phyloP scores from a whole-genome alignment of 2,888 invertebrate genomes.

The Agrilus mali region DNA sequence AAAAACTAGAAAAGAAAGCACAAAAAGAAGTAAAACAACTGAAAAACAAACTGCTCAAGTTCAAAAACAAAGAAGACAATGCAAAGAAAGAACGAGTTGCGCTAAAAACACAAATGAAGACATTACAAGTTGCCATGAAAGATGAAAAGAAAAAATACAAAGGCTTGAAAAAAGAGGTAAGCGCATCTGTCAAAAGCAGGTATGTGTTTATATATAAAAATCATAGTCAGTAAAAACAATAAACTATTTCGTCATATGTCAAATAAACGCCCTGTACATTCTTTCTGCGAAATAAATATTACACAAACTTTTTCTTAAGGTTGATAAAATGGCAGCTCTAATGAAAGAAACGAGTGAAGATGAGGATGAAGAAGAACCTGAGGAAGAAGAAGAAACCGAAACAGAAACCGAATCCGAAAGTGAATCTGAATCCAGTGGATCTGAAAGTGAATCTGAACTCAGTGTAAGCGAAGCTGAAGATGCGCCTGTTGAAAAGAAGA shows the following conservation, averaged over 20 bases:
- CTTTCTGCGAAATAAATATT: too few relatives aligned
- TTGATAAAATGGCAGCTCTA: conserved; percentile 80
- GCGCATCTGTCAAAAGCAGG: neutral
- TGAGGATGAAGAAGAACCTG: conserved; percentile 43
- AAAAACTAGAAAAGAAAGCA: conserved; percentile 43
- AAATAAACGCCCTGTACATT: too few relatives aligned
- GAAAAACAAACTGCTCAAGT: conserved; percentile 37
- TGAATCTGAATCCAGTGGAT: conserved; percentile 49
- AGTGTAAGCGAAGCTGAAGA: conserved; percentile 43
- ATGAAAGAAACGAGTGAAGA: conserved; percentile 65
- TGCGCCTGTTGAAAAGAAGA: conserved; percentile 52
- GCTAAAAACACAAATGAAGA: conserved; percentile 68
- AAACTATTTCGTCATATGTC: too few relatives aligned
- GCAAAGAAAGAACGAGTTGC: conserved; percentile 69
- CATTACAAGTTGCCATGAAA: conserved; percentile 62
- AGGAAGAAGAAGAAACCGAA: conserved; percentile 37
- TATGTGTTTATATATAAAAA: neutral
- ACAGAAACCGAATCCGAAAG: conserved; percentile 56
- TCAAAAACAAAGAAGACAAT: conserved; percentile 52
- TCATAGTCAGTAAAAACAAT: neutral
- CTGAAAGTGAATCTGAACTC: conserved; percentile 55
- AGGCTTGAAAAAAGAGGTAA: conserved; percentile 70
- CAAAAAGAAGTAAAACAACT: conserved; percentile 60
- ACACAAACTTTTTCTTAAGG: conserved; percentile 33
- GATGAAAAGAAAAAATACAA: conserved; percentile 75